Evolutionary conservation across 2,113 vertebrate genomes (phyloP).

Genomic region (Chloroceryle aenea): DNA sequence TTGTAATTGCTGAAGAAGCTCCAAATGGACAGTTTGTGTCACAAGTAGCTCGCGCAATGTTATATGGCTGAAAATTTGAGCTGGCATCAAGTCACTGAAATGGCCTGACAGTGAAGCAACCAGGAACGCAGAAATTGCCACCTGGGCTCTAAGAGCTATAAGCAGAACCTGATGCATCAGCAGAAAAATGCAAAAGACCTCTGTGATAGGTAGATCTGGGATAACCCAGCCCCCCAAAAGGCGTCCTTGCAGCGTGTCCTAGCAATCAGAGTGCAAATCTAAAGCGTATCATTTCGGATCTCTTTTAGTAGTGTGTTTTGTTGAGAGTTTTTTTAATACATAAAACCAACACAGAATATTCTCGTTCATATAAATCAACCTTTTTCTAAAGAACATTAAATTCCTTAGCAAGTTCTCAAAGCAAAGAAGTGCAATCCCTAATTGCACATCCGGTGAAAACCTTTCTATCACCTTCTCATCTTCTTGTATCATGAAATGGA

Average conservation of each 20-base stretch:
- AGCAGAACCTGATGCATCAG: background rate
- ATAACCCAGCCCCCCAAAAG: background rate
- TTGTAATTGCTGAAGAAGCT: constrained; percentile 36
- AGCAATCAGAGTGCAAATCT: constrained; percentile 8
- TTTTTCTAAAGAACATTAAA: background rate
- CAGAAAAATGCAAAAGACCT: background rate
- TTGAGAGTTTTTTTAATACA: background rate
- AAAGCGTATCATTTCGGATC: background rate
- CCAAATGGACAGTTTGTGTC: background rate
- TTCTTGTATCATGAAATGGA: background rate
- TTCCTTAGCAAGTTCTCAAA: background rate
- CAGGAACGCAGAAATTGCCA: constrained; percentile 35
- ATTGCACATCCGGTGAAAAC: background rate
- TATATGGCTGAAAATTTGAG: constrained; percentile 35
- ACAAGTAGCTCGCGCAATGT: background rate
- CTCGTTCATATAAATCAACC: background rate
- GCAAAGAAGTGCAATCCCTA: background rate
- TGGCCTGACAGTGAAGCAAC: constrained; percentile 1
- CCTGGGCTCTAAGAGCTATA: constrained; percentile 27
- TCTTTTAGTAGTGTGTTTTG: background rate
- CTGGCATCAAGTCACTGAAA: constrained; percentile 20
- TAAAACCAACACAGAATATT: background rate
- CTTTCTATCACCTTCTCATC: background rate
- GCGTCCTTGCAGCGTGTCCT: background rate
- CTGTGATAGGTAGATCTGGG: background rate